Evolutionary conservation across 2,113 vertebrate species (phyloP).

Genomic region (Pseudorhombus dupliciocellatus): DNA sequence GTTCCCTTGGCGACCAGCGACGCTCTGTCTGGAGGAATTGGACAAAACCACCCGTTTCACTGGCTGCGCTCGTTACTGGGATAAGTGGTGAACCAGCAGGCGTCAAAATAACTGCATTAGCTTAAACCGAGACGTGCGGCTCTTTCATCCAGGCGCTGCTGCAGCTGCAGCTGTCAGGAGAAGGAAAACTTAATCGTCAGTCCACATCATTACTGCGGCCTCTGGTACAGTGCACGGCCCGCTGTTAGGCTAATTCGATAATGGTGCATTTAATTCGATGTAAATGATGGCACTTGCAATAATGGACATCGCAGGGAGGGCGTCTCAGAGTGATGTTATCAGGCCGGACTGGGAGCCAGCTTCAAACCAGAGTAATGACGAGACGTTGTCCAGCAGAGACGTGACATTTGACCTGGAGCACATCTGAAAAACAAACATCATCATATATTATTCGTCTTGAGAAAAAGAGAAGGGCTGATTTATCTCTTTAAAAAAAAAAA

Average conservation of each 20-base stretch:
- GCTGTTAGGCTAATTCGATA: conserved; percentile 55
- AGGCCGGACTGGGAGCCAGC: neutral
- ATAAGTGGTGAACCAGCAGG: conserved; percentile 21
- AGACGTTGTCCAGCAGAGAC: neutral
- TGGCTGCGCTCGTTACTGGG: conserved; percentile 18
- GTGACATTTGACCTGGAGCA: neutral
- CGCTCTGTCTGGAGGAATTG: neutral
- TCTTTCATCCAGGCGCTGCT: conserved; percentile 9
- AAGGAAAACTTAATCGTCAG: conserved; percentile 9
- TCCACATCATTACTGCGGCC: conserved; percentile 27
- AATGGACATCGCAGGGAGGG: neutral
- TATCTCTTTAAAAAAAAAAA: too few relatives aligned
- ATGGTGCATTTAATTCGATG: conserved; percentile 43
- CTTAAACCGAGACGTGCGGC: conserved; percentile 17
- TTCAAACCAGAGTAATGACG: too few relatives aligned
- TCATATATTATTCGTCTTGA: neutral
- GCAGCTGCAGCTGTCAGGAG: conserved; percentile 15
- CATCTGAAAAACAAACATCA: neutral
- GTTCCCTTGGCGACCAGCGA: conserved; percentile 35
- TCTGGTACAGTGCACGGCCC: conserved; percentile 15
- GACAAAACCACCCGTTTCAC: conserved; percentile 2
- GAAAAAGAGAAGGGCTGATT: too few relatives aligned
- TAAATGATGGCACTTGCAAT: conserved; percentile 29
- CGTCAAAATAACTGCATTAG: conserved; percentile 23
- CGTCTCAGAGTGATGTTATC: neutral